Percentiles rank a stretch among this genome's conserved stretches.
Conservation (phyloP, 1,140 invertebrate genomes). For the Triops longicaudatus region DNA sequence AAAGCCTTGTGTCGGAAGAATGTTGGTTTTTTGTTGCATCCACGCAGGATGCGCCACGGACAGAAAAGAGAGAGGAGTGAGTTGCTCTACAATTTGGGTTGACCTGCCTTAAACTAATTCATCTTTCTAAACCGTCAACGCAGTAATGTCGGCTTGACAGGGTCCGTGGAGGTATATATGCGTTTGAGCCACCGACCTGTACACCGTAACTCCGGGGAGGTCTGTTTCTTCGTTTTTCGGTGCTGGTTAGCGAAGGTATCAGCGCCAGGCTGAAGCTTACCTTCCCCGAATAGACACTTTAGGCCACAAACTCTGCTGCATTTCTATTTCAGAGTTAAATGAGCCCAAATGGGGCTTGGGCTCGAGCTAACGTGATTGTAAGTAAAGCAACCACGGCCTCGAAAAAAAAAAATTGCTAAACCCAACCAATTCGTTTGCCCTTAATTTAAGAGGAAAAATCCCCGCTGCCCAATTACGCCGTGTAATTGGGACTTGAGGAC, state of each 20-base stretch:
- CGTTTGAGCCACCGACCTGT: conserved; percentile 4
- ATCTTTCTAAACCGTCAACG: conserved; percentile 9
- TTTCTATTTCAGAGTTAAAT: not conserved
- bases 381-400: no score
- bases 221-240: not conserved
- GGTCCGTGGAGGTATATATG: not conserved
- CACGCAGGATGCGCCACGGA: not conserved
- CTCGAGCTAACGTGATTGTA: not conserved
- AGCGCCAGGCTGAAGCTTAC: not conserved
- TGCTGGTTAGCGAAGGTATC: not conserved
- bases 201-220: not conserved
- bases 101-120: conserved; percentile 2
- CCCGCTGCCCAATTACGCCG: not conserved
- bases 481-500: not conserved
- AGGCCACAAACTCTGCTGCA: not conserved
- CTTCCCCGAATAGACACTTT: not conserved
- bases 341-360: not conserved
- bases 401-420: not conserved
- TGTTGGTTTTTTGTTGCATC: not conserved
- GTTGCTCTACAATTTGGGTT: not conserved
- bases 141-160: conserved; percentile 9
- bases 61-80: not conserved
- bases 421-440: not conserved
- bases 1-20: not conserved
- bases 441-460: conserved; percentile 9